Evolutionary conservation across 1,140 invertebrate species (phyloP).

Genomic region (Eupristina koningsbergeri): DNA sequence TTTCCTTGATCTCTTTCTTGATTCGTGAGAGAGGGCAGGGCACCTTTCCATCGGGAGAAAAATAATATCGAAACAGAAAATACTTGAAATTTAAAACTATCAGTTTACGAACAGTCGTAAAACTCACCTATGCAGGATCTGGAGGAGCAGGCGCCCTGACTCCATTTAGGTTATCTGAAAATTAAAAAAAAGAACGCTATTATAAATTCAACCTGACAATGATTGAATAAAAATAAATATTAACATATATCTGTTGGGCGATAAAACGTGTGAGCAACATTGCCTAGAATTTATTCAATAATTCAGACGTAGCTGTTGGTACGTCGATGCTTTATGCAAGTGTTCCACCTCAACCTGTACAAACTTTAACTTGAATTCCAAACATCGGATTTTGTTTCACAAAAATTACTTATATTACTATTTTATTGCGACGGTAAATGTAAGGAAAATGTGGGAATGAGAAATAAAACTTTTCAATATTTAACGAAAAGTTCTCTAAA

Average conservation of each 20-base stretch:
- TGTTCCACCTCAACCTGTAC: background rate
- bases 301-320: background rate
- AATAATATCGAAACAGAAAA: constrained; percentile 37
- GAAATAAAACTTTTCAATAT: background rate
- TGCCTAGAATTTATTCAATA: background rate
- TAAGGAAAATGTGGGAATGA: background rate
- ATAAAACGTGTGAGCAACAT: constrained; percentile 2
- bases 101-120: constrained; percentile 46
- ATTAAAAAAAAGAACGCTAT: constrained; percentile 45
- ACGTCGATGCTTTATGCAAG: background rate
- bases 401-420: background rate
- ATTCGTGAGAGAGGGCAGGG: constrained; percentile 14
- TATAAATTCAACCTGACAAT: background rate
- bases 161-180: constrained; percentile 61
- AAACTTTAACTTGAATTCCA: background rate
- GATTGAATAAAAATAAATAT: constrained; percentile 3
- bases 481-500: background rate
- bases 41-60: constrained; percentile 45
- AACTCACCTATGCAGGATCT: constrained; percentile 61
- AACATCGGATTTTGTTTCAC: background rate
- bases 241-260: background rate
- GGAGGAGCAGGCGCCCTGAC: constrained; percentile 55
- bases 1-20: constrained; percentile 12
- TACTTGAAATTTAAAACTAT: constrained; percentile 46
- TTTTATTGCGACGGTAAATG: background rate